Evolutionary conservation across 2,797 vertebrate species (phyloP).

Genomic region (Hipposideros larvatus): DNA sequence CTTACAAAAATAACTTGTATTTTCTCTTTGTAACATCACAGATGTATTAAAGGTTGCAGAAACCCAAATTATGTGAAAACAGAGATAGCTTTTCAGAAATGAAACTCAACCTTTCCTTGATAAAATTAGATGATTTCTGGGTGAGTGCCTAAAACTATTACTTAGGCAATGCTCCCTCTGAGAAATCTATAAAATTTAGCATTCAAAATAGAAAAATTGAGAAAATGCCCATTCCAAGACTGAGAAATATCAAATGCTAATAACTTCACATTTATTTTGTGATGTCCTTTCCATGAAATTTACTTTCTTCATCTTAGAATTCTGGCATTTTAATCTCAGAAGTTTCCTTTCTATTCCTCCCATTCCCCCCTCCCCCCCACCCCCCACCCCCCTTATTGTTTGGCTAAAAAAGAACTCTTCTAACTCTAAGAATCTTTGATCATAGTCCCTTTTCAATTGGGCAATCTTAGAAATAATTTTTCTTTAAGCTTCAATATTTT

Average conservation of each 20-base stretch:
- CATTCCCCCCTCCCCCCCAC: too few species aligned
- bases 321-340: constrained; percentile 46
- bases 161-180: not conserved
- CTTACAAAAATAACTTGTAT: constrained; percentile 31
- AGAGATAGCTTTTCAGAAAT: constrained; percentile 50
- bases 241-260: not conserved
- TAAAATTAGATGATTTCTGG: not conserved
- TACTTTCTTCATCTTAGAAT: constrained; percentile 45
- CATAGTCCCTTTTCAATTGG: not conserved
- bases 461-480: constrained; percentile 2
- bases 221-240: not conserved
- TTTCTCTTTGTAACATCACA: constrained; percentile 37
- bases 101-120: not conserved
- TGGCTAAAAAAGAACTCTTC: not conserved
- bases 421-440: not conserved
- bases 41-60: not conserved
- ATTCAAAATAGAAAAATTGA: constrained; percentile 16
- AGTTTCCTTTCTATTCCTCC: not conserved
- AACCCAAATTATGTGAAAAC: not conserved
- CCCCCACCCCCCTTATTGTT: not conserved
- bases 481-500: constrained; percentile 35
- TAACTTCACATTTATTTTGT: constrained; percentile 25
- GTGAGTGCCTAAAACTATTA: not conserved
- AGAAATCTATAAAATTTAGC: not conserved
- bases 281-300: not conserved